These are phyloP conservation scores for Nowickia ferox DNA, from an alignment of 2,888 invertebrate species.

Conservation along the genomic window DNA sequence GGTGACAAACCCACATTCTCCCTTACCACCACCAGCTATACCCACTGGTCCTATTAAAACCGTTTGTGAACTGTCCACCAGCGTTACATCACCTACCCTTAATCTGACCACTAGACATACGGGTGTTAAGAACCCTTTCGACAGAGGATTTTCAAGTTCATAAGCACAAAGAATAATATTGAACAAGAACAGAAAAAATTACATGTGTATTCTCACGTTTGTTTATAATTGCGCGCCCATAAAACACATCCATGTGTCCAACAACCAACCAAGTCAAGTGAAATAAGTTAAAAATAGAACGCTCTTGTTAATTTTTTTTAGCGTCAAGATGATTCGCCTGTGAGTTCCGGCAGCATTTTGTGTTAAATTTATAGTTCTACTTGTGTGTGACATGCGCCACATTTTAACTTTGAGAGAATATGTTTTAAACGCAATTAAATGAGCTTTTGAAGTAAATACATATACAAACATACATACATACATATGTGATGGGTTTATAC, in stretches of 20 bases:
- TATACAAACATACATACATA: slow-evolving; percentile 1
- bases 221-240: slow-evolving; percentile 35
- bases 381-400: slow-evolving; percentile 11
- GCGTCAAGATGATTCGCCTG: slow-evolving; percentile 60
- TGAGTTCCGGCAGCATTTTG: slow-evolving; percentile 69
- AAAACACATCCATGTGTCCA: slow-evolving; percentile 26
- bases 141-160: slow-evolving; percentile 81
- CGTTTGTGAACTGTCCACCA: slow-evolving; percentile 85
- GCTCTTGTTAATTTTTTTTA: slow-evolving; percentile 13
- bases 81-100: slow-evolving; percentile 84
- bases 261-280: background rate
- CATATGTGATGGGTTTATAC: slow-evolving; percentile 24
- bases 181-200: slow-evolving; percentile 33
- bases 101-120: slow-evolving; percentile 86
- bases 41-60: slow-evolving; percentile 83
- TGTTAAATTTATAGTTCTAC: slow-evolving; percentile 17
- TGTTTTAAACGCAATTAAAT: slow-evolving; percentile 26
- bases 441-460: background rate
- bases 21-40: slow-evolving; percentile 64
- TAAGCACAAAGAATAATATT: slow-evolving; percentile 70
- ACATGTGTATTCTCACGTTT: slow-evolving; percentile 49
- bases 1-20: slow-evolving; percentile 61
- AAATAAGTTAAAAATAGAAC: slow-evolving; percentile 11
- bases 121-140: slow-evolving; percentile 81
- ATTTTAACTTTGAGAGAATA: slow-evolving; percentile 31